Percentiles rank a stretch among this genome's conserved stretches.
phyloP scores from a whole-genome alignment of 1,140 invertebrate species.

The Hyphantria cunea region DNA sequence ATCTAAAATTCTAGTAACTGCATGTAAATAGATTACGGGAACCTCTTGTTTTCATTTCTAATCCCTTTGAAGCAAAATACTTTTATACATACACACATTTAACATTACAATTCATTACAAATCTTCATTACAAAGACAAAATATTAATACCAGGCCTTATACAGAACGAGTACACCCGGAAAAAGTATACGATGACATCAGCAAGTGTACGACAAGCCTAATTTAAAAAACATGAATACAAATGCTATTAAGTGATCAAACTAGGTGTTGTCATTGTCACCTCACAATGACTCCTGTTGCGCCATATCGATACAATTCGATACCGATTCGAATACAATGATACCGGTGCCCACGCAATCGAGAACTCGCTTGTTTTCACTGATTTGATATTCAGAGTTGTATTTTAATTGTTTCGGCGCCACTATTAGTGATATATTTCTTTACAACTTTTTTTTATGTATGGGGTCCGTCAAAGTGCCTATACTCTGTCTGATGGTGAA shows the following conservation, averaged over 20 bases:
- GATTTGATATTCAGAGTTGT: not conserved
- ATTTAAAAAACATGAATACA: conserved; percentile 4
- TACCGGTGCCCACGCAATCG: conserved; percentile 1
- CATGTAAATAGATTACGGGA: too few relatives aligned
- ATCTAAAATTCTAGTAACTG: too few relatives aligned
- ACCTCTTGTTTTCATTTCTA: too few relatives aligned
- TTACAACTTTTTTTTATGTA: not conserved
- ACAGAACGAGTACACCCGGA: not conserved
- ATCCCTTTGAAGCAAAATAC: too few relatives aligned
- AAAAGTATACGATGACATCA: not conserved
- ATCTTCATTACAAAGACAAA: too few relatives aligned
- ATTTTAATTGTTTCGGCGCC: not conserved
- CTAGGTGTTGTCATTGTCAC: conserved; percentile 22
- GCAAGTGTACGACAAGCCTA: conserved; percentile 1
- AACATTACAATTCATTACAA: too few relatives aligned
- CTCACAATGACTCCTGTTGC: conserved; percentile 28
- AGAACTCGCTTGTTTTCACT: not conserved
- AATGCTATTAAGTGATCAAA: conserved; percentile 6
- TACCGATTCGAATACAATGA: conserved; percentile 7
- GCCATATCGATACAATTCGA: conserved; percentile 16
- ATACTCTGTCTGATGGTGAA: too few relatives aligned
- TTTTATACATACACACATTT: too few relatives aligned
- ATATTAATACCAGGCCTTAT: too few relatives aligned
- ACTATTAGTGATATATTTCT: not conserved
- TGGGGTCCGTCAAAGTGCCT: too few relatives aligned